Evolutionary conservation across 2,888 invertebrate genomes (phyloP).

Genomic region (Drosophila robusta): DNA sequence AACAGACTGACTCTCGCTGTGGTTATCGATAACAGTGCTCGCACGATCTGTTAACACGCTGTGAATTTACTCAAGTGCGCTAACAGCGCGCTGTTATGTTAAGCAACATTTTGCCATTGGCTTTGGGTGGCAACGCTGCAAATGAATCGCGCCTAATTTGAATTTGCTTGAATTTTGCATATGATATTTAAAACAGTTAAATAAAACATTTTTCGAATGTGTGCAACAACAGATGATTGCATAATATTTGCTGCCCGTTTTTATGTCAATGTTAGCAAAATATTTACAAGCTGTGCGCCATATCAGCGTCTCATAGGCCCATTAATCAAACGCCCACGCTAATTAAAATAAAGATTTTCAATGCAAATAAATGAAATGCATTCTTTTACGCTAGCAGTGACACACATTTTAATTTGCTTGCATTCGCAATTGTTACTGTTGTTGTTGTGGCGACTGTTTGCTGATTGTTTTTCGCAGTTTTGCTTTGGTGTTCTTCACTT

Average conservation of each 20-base stretch:
- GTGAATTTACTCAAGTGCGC: constrained; percentile 4
- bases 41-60: constrained; percentile 16
- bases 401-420: constrained; percentile 61
- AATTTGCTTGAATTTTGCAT: constrained; percentile 1
- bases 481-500: constrained; percentile 1
- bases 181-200: constrained; percentile 1
- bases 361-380: constrained; percentile 49
- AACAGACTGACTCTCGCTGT: constrained; percentile 32
- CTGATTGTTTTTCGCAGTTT: constrained; percentile 34
- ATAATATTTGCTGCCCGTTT: constrained; percentile 2
- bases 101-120: neutral
- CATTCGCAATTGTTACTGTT: constrained; percentile 19
- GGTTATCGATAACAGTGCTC: constrained; percentile 35
- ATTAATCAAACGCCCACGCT: constrained; percentile 72
- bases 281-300: constrained; percentile 4
- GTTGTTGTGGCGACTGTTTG: constrained; percentile 21
- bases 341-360: constrained; percentile 43
- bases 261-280: constrained; percentile 23
- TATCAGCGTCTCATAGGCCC: constrained; percentile 12
- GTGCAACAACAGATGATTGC: neutral
- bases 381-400: constrained; percentile 59
- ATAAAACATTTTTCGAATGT: neutral
- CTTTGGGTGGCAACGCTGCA: constrained; percentile 31
- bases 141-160: constrained; percentile 16
- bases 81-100: constrained; percentile 7